These are phyloP conservation scores for Acinonyx jubatus DNA, from an alignment of 2,113 vertebrate genomes.

Conservation along the genomic window DNA sequence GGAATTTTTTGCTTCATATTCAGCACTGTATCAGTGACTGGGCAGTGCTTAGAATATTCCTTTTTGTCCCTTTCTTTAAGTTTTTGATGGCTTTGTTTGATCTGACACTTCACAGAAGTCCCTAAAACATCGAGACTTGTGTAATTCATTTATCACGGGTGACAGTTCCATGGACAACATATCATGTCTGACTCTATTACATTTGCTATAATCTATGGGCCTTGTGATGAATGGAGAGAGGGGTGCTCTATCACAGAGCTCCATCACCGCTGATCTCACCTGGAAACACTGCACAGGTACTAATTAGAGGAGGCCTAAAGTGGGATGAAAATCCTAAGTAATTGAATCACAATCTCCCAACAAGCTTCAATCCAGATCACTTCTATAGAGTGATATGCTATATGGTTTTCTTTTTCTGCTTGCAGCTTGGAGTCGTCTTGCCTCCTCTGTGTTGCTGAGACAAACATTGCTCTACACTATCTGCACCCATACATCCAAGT, in stretches of 20 bases:
- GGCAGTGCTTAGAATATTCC: conserved; percentile 39
- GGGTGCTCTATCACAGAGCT: conserved; percentile 12
- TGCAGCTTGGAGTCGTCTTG: not conserved
- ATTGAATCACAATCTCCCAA: not conserved
- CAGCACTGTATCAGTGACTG: not conserved
- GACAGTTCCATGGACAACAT: conserved; percentile 58
- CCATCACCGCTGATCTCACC: conserved; percentile 1
- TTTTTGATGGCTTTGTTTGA: conserved; percentile 68
- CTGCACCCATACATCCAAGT: not conserved
- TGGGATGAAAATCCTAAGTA: conserved; percentile 30
- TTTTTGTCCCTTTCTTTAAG: conserved; percentile 23
- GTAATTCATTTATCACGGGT: conserved; percentile 64
- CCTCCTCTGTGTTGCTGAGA: not conserved
- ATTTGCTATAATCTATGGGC: conserved; percentile 54
- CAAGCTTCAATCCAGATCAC: not conserved
- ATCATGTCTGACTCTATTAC: conserved; percentile 62
- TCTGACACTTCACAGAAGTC: conserved; percentile 40
- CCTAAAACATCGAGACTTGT: conserved; percentile 54
- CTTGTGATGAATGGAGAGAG: conserved; percentile 60
- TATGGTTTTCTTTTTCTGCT: not conserved
- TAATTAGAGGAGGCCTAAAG: conserved; percentile 51
- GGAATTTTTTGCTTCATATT: not conserved
- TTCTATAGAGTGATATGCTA: not conserved
- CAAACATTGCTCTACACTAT: not conserved
- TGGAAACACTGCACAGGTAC: not conserved